Base-by-base conservation (phyloP, 2,888 invertebrate species). In the Eubasilissa splendida region DNA sequence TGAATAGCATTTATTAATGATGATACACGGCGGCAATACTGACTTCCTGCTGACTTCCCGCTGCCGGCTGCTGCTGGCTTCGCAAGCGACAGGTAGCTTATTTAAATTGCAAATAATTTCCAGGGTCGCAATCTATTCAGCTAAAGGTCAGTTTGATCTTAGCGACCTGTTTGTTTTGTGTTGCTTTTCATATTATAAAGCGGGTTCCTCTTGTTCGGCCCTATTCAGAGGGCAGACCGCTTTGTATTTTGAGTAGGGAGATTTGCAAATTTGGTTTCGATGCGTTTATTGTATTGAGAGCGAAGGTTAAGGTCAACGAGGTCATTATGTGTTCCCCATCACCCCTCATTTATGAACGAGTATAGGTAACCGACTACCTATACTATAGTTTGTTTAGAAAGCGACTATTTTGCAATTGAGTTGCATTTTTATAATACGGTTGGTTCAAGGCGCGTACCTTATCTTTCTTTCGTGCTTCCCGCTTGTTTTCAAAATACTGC, bases 281-380 rank as follows among this genome's bases (percentile, higher is more conserved):
- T 80, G 65, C 59, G 50, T 50, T 73, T 77, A 77, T 77, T 75
- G 74, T 68, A 77, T 65, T 54, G 63, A 74, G 65, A 53, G 73
- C 70, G 65, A 78, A 78, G 80, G 77, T 82, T 82, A 82, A 83
- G 83, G 83, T 83, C 83, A 83, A 77, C 77, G 66, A 76, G 83
- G 74, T 76, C 73, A 31, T 71, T 75, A 63, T 56, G 53, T 31
- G 2, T 42, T 22, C 31, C 33, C 22, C 22, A n/a, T 52, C 52
- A 58, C 77, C 76, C 77, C 56, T 76, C 76, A 22, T 31, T 42
- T 31, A 11, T 31, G 71, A 54, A 31, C 9, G 14, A 33, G 71
- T 31, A 42, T 33, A 65, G 31, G 22, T 42, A 12, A 11, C 31
- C 10, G 33, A 10, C 11, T 31, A 33, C 42, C 12, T 63, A 1